Evolutionary conservation across 2,113 vertebrate genomes (phyloP).

Genomic region (Platysternon megacephalum): DNA sequence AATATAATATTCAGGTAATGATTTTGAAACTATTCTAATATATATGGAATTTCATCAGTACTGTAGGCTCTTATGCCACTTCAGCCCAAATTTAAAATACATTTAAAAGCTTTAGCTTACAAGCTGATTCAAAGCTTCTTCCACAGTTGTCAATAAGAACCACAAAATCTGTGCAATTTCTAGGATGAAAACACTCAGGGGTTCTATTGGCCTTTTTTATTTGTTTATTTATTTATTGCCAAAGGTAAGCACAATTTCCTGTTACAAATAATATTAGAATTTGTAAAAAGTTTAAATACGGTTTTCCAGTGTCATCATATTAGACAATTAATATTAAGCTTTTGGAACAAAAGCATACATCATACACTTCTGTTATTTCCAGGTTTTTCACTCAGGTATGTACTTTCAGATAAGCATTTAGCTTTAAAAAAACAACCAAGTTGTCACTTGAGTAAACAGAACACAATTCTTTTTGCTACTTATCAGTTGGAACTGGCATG

Average conservation of each 20-base stretch:
- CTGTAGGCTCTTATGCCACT: background rate
- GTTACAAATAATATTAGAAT: background rate
- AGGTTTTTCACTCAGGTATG: background rate
- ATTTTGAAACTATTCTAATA: background rate
- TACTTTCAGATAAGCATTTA: background rate
- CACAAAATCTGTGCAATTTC: background rate
- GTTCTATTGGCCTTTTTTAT: background rate
- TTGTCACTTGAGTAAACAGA: background rate
- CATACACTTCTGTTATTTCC: background rate
- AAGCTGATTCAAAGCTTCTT: background rate
- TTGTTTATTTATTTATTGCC: background rate
- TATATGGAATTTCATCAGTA: background rate
- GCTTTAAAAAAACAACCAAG: background rate
- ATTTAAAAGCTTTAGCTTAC: background rate
- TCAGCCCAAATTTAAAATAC: background rate
- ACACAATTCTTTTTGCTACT: background rate
- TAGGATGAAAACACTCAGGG: background rate
- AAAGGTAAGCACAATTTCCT: background rate
- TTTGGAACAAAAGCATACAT: slow-evolving; percentile 15
- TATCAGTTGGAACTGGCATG: background rate
- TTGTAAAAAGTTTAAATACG: background rate
- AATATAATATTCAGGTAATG: background rate
- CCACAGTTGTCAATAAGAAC: background rate
- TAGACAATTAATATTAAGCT: background rate
- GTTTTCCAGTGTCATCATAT: background rate